Base-by-base conservation (phyloP, 2,888 invertebrate species). In the Lycocerus yunnanus region DNA sequence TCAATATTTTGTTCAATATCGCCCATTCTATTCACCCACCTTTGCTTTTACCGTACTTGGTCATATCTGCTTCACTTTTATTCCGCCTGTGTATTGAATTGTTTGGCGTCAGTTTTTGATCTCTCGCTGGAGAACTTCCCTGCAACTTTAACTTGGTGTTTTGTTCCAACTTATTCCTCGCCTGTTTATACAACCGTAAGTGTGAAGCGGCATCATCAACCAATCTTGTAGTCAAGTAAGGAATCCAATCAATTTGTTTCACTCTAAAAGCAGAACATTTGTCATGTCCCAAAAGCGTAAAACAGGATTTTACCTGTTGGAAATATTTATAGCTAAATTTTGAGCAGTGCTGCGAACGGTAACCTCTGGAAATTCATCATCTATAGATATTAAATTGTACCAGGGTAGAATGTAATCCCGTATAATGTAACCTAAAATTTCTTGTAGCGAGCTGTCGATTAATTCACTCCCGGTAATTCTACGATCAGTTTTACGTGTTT, bases 151-250 rank as follows among this genome's bases (percentile, higher is more conserved):
- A 79, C 72, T 81, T 82, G 63, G 85, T 84, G 68, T 83, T 80
- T 3, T 81, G 75, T 81, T 86, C 86, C 77, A 87, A 81, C 80
- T 84, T 90, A 82, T 74, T 88, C 82, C 91, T 88, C 0, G 97
- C 94, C 84, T 95, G 93, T 80, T 96, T 92, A 85, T 94, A 97
- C 16, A 97, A 88, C 78, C 96, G 91, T 79, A 97, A 90, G 88
- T 97, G 97, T 20, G 94, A 93, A 1, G 96, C 97, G 78, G 96
- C 91, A 87, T 97, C 97, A 86, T 97, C 97, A 1, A 97, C 96
- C 75, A 97, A 90, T 77, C 93, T 90, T 27, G 95, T 95, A 15
- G 97, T 96, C 75, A 97, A 89, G 82, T 95, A 94, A 58, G 95
- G 93, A 81, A 96, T 93, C 95, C 97, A 96, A 86, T 97, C 96